These are phyloP conservation scores for Anoura caudifer DNA, from an alignment of 2,113 vertebrate genomes.

Conservation along the genomic window DNA sequence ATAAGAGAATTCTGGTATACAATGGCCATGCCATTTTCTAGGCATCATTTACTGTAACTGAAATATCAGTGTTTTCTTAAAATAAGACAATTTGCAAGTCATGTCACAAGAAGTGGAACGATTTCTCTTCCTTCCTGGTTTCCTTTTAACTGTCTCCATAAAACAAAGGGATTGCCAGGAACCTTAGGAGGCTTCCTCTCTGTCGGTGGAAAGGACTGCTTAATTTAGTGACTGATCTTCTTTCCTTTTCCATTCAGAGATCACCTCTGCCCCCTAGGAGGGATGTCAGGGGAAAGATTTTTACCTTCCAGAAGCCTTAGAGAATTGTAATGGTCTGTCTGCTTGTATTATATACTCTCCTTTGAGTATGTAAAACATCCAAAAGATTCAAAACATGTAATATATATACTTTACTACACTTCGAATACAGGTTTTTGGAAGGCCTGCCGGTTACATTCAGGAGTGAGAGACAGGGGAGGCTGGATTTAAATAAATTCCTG, in stretches of 20 bases:
- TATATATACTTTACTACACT: neutral
- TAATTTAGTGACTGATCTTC: constrained; percentile 67
- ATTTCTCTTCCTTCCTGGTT: constrained; percentile 70
- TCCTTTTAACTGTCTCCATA: constrained; percentile 75
- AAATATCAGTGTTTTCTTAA: constrained; percentile 64
- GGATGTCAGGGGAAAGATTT: neutral
- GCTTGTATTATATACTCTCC: neutral
- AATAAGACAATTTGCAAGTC: constrained; percentile 72
- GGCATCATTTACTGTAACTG: constrained; percentile 62
- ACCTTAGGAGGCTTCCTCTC: constrained; percentile 59
- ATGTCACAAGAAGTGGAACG: constrained; percentile 67
- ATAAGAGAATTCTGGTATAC: constrained; percentile 41
- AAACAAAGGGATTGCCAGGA: constrained; percentile 80
- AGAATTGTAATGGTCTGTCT: constrained; percentile 12
- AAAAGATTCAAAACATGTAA: constrained; percentile 24
- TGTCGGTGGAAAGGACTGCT: constrained; percentile 52
- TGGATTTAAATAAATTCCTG: constrained; percentile 19
- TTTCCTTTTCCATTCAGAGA: constrained; percentile 47
- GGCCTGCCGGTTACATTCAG: neutral
- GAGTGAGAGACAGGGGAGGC: neutral
- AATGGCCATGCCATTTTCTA: constrained; percentile 63
- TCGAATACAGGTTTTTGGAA: constrained; percentile 14
- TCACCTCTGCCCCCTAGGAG: neutral
- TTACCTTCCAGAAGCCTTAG: neutral
- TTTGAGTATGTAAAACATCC: constrained; percentile 45